These are phyloP conservation scores for Gandaritis pyraliata DNA, from an alignment of 2,888 invertebrate species.

Conservation along the genomic window DNA sequence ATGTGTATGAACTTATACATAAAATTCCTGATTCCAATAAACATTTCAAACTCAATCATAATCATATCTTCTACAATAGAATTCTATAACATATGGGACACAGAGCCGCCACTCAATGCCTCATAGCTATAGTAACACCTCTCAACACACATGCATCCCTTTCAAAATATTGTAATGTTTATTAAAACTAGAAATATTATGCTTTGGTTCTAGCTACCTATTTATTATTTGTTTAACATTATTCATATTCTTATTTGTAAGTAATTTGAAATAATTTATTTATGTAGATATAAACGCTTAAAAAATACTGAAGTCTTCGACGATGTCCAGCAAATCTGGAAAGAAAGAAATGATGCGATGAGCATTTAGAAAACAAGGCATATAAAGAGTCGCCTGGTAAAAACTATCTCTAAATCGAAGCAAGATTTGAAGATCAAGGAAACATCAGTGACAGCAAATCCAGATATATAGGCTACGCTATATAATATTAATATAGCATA, in stretches of 20 bases:
- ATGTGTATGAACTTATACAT: not conserved
- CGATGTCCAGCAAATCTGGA: slow-evolving; percentile 25
- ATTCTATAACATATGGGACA: slow-evolving; percentile 52
- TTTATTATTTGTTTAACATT: no score
- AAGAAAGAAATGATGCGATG: slow-evolving; percentile 7
- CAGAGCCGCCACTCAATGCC: slow-evolving; percentile 74
- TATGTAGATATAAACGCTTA: not conserved
- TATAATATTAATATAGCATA: no score
- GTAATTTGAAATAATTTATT: not conserved
- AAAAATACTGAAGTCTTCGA: slow-evolving; percentile 1
- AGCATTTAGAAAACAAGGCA: not conserved
- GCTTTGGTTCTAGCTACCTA: slow-evolving; percentile 13
- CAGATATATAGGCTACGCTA: no score
- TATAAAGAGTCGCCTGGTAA: no score
- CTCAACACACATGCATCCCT: slow-evolving; percentile 47
- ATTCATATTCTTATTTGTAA: no score
- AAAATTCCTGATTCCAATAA: slow-evolving; percentile 38
- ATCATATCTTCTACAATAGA: slow-evolving; percentile 38
- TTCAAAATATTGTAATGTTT: slow-evolving; percentile 44
- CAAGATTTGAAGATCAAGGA: no score
- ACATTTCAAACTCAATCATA: slow-evolving; percentile 41
- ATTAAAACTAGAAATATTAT: slow-evolving; percentile 37
- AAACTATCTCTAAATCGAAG: no score
- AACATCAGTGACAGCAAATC: no score
- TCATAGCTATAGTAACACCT: slow-evolving; percentile 52